A percentile compares a stretch with the other conserved stretches of the same genome.
Evolutionary conservation across 1,140 invertebrate species (phyloP).

Genomic region (Littorina saxatilis): DNA sequence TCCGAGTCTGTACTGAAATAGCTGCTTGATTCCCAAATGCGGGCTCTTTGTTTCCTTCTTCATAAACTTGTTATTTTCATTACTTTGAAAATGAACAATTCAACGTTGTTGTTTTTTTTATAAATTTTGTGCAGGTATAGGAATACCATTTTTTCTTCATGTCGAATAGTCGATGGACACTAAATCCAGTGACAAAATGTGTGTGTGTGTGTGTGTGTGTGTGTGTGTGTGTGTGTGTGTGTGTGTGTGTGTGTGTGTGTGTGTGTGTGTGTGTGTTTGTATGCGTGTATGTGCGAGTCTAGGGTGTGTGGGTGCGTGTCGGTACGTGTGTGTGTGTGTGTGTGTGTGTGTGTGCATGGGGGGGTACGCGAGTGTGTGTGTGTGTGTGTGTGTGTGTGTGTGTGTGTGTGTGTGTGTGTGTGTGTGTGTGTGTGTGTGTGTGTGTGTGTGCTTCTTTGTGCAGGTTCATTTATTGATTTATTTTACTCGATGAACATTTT

Average conservation of each 20-base stretch:
- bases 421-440: slow-evolving; percentile 10
- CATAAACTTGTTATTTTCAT: no score
- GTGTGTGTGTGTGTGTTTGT: slow-evolving; percentile 5
- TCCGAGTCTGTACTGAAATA: no score
- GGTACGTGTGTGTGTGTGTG: not conserved
- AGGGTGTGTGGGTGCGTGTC: not conserved
- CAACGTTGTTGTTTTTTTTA: no score
- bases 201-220: slow-evolving; percentile 8
- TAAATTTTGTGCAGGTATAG: no score
- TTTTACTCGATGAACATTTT: not conserved
- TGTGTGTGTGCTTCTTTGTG: not conserved
- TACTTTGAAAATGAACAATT: no score
- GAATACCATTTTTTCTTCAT: no score
- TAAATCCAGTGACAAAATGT: not conserved
- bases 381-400: slow-evolving; percentile 17
- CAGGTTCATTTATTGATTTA: not conserved
- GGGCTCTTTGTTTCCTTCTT: no score
- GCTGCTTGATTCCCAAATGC: no score
- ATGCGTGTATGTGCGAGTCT: not conserved
- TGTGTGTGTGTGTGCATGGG: not conserved
- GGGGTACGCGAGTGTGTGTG: not conserved
- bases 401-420: slow-evolving; percentile 16
- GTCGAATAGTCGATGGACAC: no score
- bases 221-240: not conserved
- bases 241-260: slow-evolving; percentile 11